Percentiles rank a stretch among this genome's conserved stretches.
These are phyloP conservation scores for Drosophila stalkeri DNA, from an alignment of 2,888 invertebrate genomes.

Conservation along the genomic window DNA sequence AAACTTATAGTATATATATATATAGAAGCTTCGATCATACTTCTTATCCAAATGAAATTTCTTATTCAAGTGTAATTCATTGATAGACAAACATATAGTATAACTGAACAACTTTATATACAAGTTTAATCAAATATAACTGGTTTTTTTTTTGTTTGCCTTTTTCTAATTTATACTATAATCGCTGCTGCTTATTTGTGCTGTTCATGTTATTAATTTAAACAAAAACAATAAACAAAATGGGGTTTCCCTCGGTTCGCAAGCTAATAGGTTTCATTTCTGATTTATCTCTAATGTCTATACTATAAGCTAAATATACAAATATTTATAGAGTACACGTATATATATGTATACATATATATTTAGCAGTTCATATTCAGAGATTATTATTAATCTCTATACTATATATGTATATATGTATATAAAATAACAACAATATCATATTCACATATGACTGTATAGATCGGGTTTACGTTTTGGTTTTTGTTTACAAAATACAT, in stretches of 20 bases:
- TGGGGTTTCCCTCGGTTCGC: slow-evolving; percentile 3
- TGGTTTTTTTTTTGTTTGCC: background rate
- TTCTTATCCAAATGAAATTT: background rate
- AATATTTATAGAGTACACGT: too few relatives aligned
- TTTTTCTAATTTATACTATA: background rate
- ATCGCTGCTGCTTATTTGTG: background rate
- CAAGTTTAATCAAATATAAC: background rate
- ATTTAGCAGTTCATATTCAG: background rate
- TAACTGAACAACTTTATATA: background rate
- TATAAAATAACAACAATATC: background rate
- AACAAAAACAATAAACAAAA: background rate
- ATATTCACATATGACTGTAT: background rate
- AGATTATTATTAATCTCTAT: background rate
- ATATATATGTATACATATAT: background rate
- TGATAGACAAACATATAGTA: background rate
- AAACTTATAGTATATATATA: too few relatives aligned
- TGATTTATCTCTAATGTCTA: background rate
- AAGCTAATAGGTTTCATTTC: background rate
- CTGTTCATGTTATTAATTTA: background rate
- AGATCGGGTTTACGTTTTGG: background rate
- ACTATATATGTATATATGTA: background rate
- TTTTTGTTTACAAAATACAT: background rate
- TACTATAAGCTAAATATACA: background rate
- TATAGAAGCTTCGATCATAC: background rate
- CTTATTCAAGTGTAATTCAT: background rate